Percentiles rank a stretch among this genome's conserved stretches.
Conservation (phyloP, 2,113 vertebrate species). For the Chunga burmeisteri region DNA sequence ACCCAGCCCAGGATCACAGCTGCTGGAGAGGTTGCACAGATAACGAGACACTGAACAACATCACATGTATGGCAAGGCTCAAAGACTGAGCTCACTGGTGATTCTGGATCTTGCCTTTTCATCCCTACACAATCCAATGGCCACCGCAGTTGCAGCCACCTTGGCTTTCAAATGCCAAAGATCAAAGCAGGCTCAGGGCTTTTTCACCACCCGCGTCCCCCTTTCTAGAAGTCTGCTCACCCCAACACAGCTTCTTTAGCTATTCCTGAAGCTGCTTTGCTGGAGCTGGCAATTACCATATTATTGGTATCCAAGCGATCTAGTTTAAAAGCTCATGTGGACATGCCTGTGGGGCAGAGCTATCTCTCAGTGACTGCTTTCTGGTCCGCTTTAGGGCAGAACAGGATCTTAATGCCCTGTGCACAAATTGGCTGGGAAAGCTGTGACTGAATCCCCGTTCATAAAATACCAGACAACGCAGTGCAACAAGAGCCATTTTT, state of each 20-base stretch:
- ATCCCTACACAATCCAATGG: neutral
- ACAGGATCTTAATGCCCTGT: neutral
- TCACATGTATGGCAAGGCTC: fast-evolving
- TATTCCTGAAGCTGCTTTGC: neutral
- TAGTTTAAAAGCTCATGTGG: neutral
- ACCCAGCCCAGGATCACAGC: neutral
- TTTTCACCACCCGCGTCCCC: fast-evolving
- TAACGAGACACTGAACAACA: neutral
- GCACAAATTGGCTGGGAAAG: neutral
- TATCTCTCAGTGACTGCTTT: neutral
- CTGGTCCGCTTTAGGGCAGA: neutral
- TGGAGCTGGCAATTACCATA: neutral
- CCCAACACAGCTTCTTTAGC: neutral
- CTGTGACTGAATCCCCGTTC: neutral
- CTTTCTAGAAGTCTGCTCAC: neutral
- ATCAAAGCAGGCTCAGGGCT: neutral
- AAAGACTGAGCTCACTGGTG: neutral
- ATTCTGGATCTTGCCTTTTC: neutral
- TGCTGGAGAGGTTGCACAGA: neutral
- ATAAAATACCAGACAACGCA: neutral
- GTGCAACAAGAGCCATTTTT: neutral
- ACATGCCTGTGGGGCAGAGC: neutral
- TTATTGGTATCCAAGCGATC: neutral
- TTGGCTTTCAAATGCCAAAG: neutral
- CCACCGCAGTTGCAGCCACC: neutral